Percentiles rank a stretch among this genome's conserved stretches.
Evolutionary conservation across 1,140 invertebrate genomes (phyloP).

Genomic region (Phenacoccus solenopsis): DNA sequence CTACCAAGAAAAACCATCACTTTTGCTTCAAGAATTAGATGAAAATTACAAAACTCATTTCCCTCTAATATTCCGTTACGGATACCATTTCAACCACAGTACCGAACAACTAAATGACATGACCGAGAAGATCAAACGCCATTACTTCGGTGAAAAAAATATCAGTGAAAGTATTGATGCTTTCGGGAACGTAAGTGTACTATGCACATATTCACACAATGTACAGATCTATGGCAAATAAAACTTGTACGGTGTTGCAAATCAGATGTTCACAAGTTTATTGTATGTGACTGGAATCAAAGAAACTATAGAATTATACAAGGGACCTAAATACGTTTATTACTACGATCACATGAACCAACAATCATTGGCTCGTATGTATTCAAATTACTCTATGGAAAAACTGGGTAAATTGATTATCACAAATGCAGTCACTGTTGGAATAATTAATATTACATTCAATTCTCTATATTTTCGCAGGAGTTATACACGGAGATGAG

Average conservation of each 20-base stretch:
- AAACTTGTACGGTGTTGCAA: no score
- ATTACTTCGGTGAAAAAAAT: background rate
- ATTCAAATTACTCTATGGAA: background rate
- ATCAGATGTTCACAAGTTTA: background rate
- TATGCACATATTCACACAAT: no score
- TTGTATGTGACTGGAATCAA: background rate
- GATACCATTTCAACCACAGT: background rate
- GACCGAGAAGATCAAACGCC: background rate
- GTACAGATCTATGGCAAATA: no score
- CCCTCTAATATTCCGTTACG: background rate
- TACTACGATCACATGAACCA: background rate
- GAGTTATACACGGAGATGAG: conserved; percentile 23
- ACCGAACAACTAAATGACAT: background rate
- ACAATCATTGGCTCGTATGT: background rate
- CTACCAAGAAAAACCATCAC: no score
- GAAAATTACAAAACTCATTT: background rate
- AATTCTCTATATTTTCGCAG: no score
- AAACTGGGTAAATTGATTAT: background rate
- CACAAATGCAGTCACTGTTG: no score
- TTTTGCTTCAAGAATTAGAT: background rate
- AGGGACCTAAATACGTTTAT: background rate
- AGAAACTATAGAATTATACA: background rate
- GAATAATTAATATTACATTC: no score
- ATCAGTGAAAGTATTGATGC: background rate
- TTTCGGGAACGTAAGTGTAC: no score